These are phyloP conservation scores for Mus pahari DNA, from an alignment of 2,113 vertebrate genomes.

Conservation along the genomic window DNA sequence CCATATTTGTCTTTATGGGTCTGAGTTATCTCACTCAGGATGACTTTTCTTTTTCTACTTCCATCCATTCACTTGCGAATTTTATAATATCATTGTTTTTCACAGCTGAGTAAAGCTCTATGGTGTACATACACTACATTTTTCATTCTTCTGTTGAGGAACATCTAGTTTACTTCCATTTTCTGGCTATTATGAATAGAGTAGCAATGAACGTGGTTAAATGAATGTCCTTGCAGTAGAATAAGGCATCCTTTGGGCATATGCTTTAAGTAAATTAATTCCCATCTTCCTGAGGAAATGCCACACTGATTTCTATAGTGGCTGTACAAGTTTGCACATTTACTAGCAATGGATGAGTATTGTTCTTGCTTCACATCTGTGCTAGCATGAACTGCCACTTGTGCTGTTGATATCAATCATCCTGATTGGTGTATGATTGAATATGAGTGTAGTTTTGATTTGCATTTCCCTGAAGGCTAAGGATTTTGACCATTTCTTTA, in stretches of 20 bases:
- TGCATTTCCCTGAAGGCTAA: not conserved
- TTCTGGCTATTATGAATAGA: not conserved
- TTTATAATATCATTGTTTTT: not conserved
- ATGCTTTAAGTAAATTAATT: not conserved
- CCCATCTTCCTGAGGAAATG: not conserved
- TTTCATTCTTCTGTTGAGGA: not conserved
- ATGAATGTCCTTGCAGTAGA: not conserved
- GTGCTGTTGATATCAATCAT: not conserved
- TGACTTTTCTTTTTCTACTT: not conserved
- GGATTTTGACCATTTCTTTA: not conserved
- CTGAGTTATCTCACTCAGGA: not conserved
- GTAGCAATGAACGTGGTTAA: not conserved
- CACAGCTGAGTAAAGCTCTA: not conserved
- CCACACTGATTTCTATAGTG: not conserved
- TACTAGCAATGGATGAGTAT: not conserved
- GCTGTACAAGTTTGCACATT: not conserved
- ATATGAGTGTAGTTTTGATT: not conserved
- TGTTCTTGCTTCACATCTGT: not conserved
- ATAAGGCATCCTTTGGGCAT: not conserved
- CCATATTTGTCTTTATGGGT: not conserved
- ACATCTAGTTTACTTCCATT: not conserved
- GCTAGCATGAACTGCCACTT: not conserved
- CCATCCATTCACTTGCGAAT: not conserved
- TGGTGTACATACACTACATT: not conserved
- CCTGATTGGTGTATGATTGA: no score